Evolutionary conservation across 2,113 vertebrate species (phyloP), one percentile per base, ranked within the genome.

Genomic region (Eolophus roseicapilla): DNA sequence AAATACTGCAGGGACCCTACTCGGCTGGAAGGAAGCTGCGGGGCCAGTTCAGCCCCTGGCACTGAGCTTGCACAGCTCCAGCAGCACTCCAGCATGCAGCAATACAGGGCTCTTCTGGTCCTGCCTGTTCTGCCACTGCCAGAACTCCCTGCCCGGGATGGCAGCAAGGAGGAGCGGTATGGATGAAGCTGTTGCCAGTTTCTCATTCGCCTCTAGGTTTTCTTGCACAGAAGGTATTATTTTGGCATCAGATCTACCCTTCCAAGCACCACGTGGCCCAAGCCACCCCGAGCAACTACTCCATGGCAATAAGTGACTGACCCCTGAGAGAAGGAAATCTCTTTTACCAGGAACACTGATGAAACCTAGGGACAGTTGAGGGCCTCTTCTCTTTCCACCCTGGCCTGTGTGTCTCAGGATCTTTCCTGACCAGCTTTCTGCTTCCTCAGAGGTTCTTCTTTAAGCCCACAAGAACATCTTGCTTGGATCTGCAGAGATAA

Each of bases 381-480:
- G 16, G 47, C 31, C 20, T 37, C 69, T 50, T 35, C 31, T 27
- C 39, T 52, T 84, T 55, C 21, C 65, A 82, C 8, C 19, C 71
- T 53, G 55, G 11, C 25, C 41, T 80, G 5, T 15, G 2, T 8
- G 11, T 39, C 78, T 27, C 7, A 0, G 39, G 17, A 15, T 77
- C 37, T 29, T 5, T 5, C 53, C 25, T 12, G 2, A 24, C 23
- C 41, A 41, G 43, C 35, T 94, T 92, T 77, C 80, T 82, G 47
- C 59, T 70, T 82, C 90, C 67, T 85, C 78, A 82, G 77, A 85
- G 21, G 17, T 79, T 74, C 68, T 78, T 82, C 86, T 75, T 71
- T 92, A 67, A 96, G 43, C 86, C 70, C 64, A 76, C 33, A 67
- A 82, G 81, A 97, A 74, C 83, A 95, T 84, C 81, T 70, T 95